phyloP scores from a whole-genome alignment of 2,113 vertebrate genomes.

The Erpornis zantholeuca region DNA sequence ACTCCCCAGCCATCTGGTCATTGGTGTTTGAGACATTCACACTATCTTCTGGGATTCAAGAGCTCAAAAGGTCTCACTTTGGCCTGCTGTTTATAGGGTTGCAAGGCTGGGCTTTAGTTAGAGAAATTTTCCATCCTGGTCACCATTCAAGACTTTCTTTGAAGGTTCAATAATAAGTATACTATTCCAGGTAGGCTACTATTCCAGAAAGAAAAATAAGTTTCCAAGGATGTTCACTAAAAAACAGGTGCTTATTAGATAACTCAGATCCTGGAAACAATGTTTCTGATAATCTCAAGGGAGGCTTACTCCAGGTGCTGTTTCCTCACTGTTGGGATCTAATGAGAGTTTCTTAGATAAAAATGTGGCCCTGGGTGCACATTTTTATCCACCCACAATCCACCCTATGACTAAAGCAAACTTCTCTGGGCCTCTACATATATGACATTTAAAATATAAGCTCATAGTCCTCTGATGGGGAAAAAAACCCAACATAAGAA shows the following conservation, averaged over 20 bases:
- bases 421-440: not conserved
- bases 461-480: not conserved
- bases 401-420: not conserved
- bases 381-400: no score
- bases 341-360: not conserved
- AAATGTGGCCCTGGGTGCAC: no score
- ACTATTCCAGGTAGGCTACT: not conserved
- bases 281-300: not conserved
- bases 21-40: not conserved
- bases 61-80: not conserved
- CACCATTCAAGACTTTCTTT: not conserved
- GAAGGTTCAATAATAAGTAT: not conserved
- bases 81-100: not conserved
- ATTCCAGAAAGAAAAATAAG: not conserved
- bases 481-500: not conserved
- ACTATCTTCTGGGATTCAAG: not conserved
- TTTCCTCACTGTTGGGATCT: not conserved
- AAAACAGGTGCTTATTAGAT: fast-evolving
- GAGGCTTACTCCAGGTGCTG: not conserved
- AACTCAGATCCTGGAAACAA: not conserved
- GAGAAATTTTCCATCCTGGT: not conserved
- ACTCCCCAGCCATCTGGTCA: not conserved
- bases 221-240: not conserved
- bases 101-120: not conserved
- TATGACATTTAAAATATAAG: not conserved